Conservation (phyloP, 1,140 invertebrate genomes). For the Agrilus planipennis region DNA sequence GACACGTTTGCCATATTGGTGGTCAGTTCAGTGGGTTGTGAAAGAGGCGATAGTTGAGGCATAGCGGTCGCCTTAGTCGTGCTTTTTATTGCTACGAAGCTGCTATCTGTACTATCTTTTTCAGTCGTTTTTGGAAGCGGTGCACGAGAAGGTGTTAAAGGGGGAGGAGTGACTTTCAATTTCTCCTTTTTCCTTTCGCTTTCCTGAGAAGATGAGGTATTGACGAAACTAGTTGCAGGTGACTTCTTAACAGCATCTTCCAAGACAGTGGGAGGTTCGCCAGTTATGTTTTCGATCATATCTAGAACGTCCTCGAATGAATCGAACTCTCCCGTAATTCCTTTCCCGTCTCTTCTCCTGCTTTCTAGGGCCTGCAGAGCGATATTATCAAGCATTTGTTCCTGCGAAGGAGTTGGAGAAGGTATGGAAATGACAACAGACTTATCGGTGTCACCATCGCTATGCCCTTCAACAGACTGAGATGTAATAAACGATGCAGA, state of each 20-base stretch:
- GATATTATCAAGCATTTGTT: constrained; percentile 46
- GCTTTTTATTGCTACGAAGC: constrained; percentile 20
- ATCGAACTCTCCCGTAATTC: constrained; percentile 39
- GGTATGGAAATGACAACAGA: constrained; percentile 48
- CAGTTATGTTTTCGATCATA: constrained; percentile 52
- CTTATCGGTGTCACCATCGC: constrained; percentile 39
- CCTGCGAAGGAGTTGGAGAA: constrained; percentile 46
- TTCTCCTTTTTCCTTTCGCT: no score
- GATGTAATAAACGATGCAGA: constrained; percentile 14
- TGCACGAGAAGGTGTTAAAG: no score
- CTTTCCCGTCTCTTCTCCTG: constrained; percentile 33
- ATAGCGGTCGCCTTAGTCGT: constrained; percentile 38
- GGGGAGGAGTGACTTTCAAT: no score
- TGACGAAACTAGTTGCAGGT: no score
- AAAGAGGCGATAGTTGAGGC: constrained; percentile 54
- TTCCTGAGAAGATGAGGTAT: no score
- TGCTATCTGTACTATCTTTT: neutral
- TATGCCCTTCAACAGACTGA: constrained; percentile 19
- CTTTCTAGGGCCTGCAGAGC: constrained; percentile 41
- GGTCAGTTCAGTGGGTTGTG: constrained; percentile 55
- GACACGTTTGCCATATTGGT: constrained; percentile 57
- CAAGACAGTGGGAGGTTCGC: constrained; percentile 28
- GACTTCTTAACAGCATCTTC: constrained; percentile 22
- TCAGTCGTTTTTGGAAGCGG: no score
- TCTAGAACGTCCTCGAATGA: constrained; percentile 55